These are phyloP conservation scores for Girardinus metallicus DNA, from an alignment of 2,797 vertebrate genomes.

Conservation along the genomic window DNA sequence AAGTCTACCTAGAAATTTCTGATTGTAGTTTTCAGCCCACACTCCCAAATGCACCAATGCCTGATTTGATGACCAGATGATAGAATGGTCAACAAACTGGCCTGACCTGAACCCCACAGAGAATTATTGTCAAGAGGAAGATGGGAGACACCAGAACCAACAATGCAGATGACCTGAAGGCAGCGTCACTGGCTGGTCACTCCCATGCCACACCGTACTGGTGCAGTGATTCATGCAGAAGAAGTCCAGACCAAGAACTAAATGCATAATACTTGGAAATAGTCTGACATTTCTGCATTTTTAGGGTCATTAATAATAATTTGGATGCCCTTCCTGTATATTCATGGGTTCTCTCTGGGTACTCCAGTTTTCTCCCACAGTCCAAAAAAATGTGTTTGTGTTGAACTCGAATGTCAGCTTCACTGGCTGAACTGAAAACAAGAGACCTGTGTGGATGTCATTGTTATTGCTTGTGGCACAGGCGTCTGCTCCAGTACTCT, in stretches of 20 bases:
- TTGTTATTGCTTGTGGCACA: background rate
- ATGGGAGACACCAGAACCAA: background rate
- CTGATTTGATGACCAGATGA: background rate
- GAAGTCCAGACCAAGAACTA: background rate
- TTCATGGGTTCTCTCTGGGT: background rate
- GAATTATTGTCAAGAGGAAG: background rate
- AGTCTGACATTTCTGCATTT: background rate
- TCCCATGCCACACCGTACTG: background rate
- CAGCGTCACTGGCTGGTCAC: background rate
- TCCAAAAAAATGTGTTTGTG: background rate
- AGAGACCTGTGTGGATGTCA: background rate
- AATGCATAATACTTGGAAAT: background rate
- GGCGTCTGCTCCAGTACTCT: background rate
- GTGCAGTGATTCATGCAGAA: background rate
- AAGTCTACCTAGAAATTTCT: background rate
- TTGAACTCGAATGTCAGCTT: background rate
- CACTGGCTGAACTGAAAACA: background rate
- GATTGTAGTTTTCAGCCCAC: background rate
- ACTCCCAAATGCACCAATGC: background rate
- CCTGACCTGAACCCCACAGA: background rate
- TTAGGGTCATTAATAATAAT: background rate
- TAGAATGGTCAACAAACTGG: background rate
- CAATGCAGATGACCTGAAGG: background rate
- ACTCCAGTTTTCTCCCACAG: background rate
- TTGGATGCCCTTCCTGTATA: background rate